A percentile compares a stretch with the other conserved stretches of the same genome.
These are phyloP conservation scores for Drosophila mettleri DNA, from an alignment of 2,888 invertebrate species.

Conservation along the genomic window DNA sequence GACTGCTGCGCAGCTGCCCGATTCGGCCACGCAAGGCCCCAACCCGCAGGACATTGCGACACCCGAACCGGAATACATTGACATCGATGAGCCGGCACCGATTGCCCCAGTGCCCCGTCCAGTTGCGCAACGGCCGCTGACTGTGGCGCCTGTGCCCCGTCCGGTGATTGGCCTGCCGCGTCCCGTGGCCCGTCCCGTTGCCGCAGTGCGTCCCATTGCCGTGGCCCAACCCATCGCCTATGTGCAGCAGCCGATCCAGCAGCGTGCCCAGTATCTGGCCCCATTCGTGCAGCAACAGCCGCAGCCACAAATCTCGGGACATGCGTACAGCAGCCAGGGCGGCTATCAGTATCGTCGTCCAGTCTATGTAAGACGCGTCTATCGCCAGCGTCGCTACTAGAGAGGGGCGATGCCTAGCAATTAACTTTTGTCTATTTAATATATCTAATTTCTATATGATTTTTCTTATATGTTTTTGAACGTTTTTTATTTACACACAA, in stretches of 20 bases:
- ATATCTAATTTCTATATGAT: conserved; percentile 54
- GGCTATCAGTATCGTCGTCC: conserved; percentile 84
- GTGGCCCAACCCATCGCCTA: conserved; percentile 50
- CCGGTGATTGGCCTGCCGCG: conserved; percentile 44
- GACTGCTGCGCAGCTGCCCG: conserved; percentile 76
- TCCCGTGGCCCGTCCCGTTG: conserved; percentile 49
- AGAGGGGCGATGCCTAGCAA: conserved; percentile 55
- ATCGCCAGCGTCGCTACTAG: conserved; percentile 79
- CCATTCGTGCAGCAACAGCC: conserved; percentile 58
- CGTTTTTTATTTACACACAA: conserved; percentile 53
- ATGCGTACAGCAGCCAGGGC: conserved; percentile 66
- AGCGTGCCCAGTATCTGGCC: conserved; percentile 68
- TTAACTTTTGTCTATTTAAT: conserved; percentile 65
- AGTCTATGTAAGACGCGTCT: conserved; percentile 79
- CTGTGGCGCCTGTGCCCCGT: conserved; percentile 31
- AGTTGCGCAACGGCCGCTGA: conserved; percentile 37
- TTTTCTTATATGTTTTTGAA: conserved; percentile 43
- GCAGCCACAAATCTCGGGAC: conserved; percentile 64
- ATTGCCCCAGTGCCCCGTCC: conserved; percentile 57
- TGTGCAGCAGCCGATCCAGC: conserved; percentile 48
- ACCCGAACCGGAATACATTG: conserved; percentile 84
- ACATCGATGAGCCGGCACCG: conserved; percentile 82
- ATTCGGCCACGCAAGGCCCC: conserved; percentile 84
- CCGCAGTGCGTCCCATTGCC: conserved; percentile 57
- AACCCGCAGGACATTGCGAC: conserved; percentile 85